Evolutionary conservation across 2,113 vertebrate genomes (phyloP).

Genomic region (Mastomys natalensis): DNA sequence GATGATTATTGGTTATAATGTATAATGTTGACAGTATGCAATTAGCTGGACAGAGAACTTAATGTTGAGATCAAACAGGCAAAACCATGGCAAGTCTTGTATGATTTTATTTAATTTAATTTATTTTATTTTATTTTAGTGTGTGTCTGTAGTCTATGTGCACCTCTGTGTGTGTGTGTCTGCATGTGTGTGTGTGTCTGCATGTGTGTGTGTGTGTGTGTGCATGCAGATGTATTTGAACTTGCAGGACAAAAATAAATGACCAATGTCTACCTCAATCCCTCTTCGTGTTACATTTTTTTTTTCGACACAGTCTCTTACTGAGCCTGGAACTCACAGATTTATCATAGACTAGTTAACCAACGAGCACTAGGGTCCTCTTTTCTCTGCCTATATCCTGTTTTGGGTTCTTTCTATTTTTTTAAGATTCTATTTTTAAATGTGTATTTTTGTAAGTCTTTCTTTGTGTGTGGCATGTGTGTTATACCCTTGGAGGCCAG

Average conservation of each 20-base stretch:
- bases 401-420: not conserved
- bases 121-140: too few species aligned
- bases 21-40: not conserved
- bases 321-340: not conserved
- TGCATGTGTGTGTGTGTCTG: too few species aligned
- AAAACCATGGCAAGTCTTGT: not conserved
- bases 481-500: not conserved
- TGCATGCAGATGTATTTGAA: not conserved
- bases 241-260: not conserved
- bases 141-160: not conserved
- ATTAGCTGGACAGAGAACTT: not conserved
- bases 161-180: not conserved
- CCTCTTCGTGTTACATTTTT: not conserved
- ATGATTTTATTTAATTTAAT: not conserved
- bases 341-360: not conserved
- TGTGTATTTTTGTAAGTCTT: not conserved
- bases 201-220: too few species aligned
- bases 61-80: not conserved
- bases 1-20: not conserved
- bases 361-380: too few species aligned
- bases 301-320: not conserved
- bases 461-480: not conserved
- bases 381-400: not conserved
- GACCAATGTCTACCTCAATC: too few species aligned
- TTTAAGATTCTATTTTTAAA: not conserved